Evolutionary conservation across 2,797 vertebrate species (phyloP).

Genomic region (Dendrocincla tyrannina): DNA sequence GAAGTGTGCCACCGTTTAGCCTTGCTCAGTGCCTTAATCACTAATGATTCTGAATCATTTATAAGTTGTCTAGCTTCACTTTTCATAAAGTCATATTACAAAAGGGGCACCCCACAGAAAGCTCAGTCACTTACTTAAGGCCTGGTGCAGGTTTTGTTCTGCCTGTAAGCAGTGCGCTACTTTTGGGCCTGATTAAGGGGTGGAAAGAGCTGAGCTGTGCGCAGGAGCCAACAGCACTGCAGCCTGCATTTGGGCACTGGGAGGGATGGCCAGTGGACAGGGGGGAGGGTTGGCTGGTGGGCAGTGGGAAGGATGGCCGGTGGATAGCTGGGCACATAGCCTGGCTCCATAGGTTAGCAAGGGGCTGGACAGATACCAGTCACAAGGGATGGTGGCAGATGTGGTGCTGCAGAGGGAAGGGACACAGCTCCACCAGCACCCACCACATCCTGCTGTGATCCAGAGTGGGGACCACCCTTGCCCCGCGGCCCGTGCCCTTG

Average conservation of each 20-base stretch:
- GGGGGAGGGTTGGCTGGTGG: too few relatives aligned
- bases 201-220: neutral
- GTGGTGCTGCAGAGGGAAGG: neutral
- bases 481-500: neutral
- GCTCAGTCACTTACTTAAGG: neutral
- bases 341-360: neutral
- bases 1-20: neutral
- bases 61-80: neutral
- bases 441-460: neutral
- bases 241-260: neutral
- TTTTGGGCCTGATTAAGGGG: neutral
- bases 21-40: neutral
- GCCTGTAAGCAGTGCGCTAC: neutral
- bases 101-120: neutral
- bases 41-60: constrained; percentile 4
- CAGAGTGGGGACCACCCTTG: neutral
- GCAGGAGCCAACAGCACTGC: neutral
- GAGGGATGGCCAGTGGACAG: neutral
- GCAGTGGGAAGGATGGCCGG: neutral
- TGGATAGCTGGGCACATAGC: neutral
- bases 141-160: neutral
- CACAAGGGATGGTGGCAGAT: neutral
- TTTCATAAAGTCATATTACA: neutral
- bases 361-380: neutral
- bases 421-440: neutral